These are phyloP conservation scores for Edolisoma coerulescens DNA, from an alignment of 2,113 vertebrate genomes.

Conservation along the genomic window DNA sequence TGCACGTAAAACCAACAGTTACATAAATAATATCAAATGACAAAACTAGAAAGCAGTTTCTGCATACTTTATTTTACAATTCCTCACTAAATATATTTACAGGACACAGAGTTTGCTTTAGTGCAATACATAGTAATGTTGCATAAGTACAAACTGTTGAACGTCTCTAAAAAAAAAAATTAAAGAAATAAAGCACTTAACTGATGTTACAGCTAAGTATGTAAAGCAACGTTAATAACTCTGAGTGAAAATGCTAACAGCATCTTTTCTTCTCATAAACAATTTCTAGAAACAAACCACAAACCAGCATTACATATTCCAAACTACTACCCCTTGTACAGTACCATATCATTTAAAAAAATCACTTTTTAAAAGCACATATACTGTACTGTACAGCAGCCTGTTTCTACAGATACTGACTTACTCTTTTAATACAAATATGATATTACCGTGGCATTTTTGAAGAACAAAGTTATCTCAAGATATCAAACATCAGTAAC, in stretches of 20 bases:
- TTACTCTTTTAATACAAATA: constrained; percentile 79
- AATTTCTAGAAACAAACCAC: constrained; percentile 69
- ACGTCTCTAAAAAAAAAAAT: constrained; percentile 77
- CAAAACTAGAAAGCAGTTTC: constrained; percentile 55
- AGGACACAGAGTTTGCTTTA: constrained; percentile 90
- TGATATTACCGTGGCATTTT: constrained; percentile 88
- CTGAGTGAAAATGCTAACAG: constrained; percentile 73
- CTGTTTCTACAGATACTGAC: constrained; percentile 75
- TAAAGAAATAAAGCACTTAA: constrained; percentile 80
- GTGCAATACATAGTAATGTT: constrained; percentile 96
- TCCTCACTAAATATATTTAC: constrained; percentile 95
- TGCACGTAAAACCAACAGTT: not conserved
- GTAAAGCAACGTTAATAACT: constrained; percentile 82
- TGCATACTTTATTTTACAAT: constrained; percentile 82
- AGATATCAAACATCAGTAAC: constrained; percentile 85
- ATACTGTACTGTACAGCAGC: constrained; percentile 66
- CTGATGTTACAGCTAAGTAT: constrained; percentile 80
- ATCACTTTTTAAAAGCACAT: constrained; percentile 69
- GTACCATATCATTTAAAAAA: constrained; percentile 63
- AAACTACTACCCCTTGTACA: constrained; percentile 61
- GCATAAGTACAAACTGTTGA: constrained; percentile 93
- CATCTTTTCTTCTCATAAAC: constrained; percentile 71
- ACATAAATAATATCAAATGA: constrained; percentile 36
- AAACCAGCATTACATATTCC: not conserved
- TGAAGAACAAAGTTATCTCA: constrained; percentile 80